Conservation (phyloP, 1,140 invertebrate species). For the Papilio polytes region DNA sequence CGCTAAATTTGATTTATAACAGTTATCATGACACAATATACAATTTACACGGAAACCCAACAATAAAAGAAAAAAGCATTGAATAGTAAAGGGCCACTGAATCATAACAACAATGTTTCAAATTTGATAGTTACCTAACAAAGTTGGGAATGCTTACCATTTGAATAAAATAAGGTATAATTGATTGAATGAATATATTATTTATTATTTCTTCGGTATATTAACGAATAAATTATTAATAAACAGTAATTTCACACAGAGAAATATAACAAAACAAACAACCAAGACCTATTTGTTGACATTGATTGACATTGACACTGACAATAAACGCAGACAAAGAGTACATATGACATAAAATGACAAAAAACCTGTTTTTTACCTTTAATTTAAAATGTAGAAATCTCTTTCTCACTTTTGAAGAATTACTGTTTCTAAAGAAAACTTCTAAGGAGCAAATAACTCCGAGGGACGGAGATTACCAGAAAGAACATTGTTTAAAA, state of each 20-base stretch:
- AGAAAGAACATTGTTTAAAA: too few relatives aligned
- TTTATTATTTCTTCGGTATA: not conserved
- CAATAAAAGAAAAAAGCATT: not conserved
- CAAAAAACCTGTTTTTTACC: too few relatives aligned
- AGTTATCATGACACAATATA: not conserved
- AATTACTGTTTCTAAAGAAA: too few relatives aligned
- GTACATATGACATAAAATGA: not conserved
- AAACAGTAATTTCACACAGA: not conserved
- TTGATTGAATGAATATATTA: not conserved
- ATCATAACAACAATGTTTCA: conserved; percentile 6
- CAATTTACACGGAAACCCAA: not conserved
- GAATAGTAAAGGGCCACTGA: not conserved
- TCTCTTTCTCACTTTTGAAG: too few relatives aligned
- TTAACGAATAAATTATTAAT: not conserved
- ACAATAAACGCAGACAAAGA: not conserved
- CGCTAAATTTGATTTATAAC: not conserved
- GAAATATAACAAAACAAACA: conserved; percentile 16
- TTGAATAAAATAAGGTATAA: not conserved
- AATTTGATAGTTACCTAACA: not conserved
- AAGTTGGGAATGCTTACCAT: not conserved
- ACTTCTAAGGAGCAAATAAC: too few relatives aligned
- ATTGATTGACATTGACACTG: conserved; percentile 11
- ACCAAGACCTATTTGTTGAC: not conserved
- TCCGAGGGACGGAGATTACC: too few relatives aligned
- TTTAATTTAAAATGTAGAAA: too few relatives aligned